Evolutionary conservation across 2,113 vertebrate genomes (phyloP).

Genomic region (Geococcyx californianus): DNA sequence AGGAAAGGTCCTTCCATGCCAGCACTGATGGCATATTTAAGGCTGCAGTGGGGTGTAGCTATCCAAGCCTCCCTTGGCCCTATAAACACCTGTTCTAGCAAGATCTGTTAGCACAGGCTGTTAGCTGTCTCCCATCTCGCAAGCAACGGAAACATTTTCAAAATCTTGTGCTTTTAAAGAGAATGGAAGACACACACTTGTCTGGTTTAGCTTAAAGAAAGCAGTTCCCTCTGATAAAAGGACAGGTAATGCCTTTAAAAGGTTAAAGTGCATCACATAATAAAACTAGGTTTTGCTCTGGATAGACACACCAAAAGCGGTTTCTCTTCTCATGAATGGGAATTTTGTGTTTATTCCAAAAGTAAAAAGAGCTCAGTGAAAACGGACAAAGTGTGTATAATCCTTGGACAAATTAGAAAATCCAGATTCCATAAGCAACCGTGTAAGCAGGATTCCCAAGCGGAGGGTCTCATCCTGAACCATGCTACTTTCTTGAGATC

Average conservation of each 20-base stretch:
- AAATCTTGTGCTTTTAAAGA: not conserved
- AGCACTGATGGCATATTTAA: not conserved
- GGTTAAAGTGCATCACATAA: not conserved
- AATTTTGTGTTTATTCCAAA: not conserved
- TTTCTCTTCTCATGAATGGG: not conserved
- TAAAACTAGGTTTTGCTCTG: not conserved
- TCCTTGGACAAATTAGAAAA: conserved; percentile 57
- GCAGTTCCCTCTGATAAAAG: not conserved
- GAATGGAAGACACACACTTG: not conserved
- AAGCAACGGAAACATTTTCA: not conserved
- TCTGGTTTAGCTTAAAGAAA: not conserved
- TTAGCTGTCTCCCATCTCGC: not conserved
- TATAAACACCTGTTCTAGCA: not conserved
- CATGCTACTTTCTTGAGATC: not conserved
- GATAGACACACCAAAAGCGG: not conserved
- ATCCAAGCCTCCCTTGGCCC: not conserved
- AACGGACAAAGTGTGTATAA: not conserved
- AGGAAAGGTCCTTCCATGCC: not conserved
- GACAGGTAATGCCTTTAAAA: not conserved
- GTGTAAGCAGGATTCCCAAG: not conserved
- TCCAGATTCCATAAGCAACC: not conserved
- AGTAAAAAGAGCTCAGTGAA: conserved; percentile 1
- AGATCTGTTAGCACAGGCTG: not conserved
- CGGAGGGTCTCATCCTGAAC: conserved; percentile 20
- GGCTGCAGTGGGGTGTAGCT: not conserved